phyloP scores from a whole-genome alignment of 2,888 invertebrate species.

The Orthosia gracilis region DNA sequence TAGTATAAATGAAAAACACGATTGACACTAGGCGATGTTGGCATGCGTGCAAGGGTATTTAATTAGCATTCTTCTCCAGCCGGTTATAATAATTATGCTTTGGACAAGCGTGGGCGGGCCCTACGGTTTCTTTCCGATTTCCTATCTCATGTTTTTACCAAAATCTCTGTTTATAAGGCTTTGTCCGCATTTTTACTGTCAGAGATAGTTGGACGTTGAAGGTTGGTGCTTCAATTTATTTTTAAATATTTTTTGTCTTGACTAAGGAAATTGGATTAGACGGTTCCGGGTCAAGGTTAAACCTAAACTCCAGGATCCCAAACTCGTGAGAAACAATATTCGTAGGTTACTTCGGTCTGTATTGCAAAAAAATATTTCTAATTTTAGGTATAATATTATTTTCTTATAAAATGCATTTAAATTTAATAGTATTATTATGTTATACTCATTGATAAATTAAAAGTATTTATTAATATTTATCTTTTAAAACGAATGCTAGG shows the following conservation, averaged over 20 bases:
- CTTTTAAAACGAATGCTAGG: too few species aligned
- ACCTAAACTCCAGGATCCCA: too few species aligned
- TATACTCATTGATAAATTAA: too few species aligned
- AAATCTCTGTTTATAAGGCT: slow-evolving; percentile 37
- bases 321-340: background rate
- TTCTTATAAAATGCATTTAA: too few species aligned
- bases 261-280: background rate
- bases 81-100: slow-evolving; percentile 69
- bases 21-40: slow-evolving; percentile 70
- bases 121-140: slow-evolving; percentile 52
- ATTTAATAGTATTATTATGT: too few species aligned
- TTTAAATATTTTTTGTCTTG: background rate
- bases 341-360: too few species aligned
- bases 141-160: slow-evolving; percentile 50
- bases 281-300: slow-evolving; percentile 4
- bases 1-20: slow-evolving; percentile 68
- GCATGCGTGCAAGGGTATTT: slow-evolving; percentile 66
- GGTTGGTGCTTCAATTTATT: slow-evolving; percentile 6
- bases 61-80: slow-evolving; percentile 71
- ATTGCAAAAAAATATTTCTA: too few species aligned
- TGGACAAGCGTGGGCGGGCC: slow-evolving; percentile 64
- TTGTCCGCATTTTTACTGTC: slow-evolving; percentile 36
- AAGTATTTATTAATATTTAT: too few species aligned
- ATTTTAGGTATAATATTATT: too few species aligned
- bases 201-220: slow-evolving; percentile 33